Evolutionary conservation across 2,888 invertebrate genomes (phyloP).

Genomic region (Pomacea canaliculata): DNA sequence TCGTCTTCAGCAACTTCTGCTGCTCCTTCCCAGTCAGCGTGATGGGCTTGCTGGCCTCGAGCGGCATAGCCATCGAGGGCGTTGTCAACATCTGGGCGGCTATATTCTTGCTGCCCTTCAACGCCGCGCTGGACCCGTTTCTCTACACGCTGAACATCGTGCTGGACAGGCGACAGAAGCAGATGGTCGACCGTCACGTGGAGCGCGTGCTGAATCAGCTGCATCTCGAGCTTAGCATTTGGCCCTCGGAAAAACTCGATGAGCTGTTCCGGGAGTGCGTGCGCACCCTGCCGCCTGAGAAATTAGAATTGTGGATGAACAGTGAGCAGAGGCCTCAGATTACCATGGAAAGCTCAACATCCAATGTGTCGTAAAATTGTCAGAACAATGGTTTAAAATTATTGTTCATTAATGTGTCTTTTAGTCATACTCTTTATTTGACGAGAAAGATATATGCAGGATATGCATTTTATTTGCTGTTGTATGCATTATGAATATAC

Average conservation of each 20-base stretch:
- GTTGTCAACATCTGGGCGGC: constrained; percentile 28
- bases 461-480: too few relatives aligned
- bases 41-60: constrained; percentile 30
- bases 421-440: too few relatives aligned
- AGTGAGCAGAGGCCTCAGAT: too few relatives aligned
- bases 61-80: constrained; percentile 27
- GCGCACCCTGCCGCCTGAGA: not conserved
- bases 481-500: too few relatives aligned
- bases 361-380: too few relatives aligned
- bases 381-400: too few relatives aligned
- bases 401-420: too few relatives aligned
- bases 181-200: not conserved
- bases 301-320: not conserved
- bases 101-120: constrained; percentile 72
- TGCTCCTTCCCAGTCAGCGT: constrained; percentile 33
- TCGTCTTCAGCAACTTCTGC: constrained; percentile 27
- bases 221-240: constrained; percentile 8
- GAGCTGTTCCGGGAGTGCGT: not conserved
- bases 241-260: not conserved
- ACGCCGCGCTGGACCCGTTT: constrained; percentile 72
- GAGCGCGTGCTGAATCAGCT: not conserved
- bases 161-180: constrained; percentile 7
- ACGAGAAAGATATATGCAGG: too few relatives aligned
- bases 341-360: too few relatives aligned
- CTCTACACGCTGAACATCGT: constrained; percentile 33